Evolutionary conservation across 1,140 invertebrate species (phyloP), one percentile per base, ranked within the genome.

Genomic region (Sarcophaga bullata): DNA sequence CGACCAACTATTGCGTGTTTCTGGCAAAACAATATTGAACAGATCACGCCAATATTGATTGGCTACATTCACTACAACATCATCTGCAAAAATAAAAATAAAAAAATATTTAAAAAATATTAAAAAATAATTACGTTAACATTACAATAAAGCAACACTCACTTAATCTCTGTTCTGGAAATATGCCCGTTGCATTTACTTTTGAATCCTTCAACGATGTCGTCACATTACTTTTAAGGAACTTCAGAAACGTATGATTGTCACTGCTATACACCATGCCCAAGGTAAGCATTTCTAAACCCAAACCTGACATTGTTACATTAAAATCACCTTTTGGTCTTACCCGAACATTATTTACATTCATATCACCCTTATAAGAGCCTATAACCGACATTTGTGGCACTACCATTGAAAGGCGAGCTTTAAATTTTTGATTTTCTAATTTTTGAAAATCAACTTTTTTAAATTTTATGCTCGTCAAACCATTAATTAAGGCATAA

Each of bases 41-140:
- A 90, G 85, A 68, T 88, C 86, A 54, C 86, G 86, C 89, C 89
- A 90, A 81, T 90, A 88, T 47, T 87, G 87, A 86, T 90, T 90
- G 3, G 86, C 85, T 17, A 90, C 86, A 82, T 87, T 86, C 25
- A 89, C 10, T 0, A 86, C 87, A 46, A 90, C 62, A 81, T 87
- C 80, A 85, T 90, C 89, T 90, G 80, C 10, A 84, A 84, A 84
- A 73, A 8, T 58, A 80, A 76, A 8, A 81, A 50, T 76, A 19
- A 25, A 48, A 46, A 25, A 80, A 48, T 62, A 25, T 7, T 72
- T 81, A n/a, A n/a, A n/a, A n/a, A n/a, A n/a, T n/a, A n/a, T 81
- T 62, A 25, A 8, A 58, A 49, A 47, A 73, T 17, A 9, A 48
- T n/a, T 37, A 1, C 25, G 1, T 37, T 37, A 37, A 4, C 8